These are phyloP conservation scores for Amphipoea oculea DNA, from an alignment of 2,888 invertebrate genomes.

Conservation along the genomic window DNA sequence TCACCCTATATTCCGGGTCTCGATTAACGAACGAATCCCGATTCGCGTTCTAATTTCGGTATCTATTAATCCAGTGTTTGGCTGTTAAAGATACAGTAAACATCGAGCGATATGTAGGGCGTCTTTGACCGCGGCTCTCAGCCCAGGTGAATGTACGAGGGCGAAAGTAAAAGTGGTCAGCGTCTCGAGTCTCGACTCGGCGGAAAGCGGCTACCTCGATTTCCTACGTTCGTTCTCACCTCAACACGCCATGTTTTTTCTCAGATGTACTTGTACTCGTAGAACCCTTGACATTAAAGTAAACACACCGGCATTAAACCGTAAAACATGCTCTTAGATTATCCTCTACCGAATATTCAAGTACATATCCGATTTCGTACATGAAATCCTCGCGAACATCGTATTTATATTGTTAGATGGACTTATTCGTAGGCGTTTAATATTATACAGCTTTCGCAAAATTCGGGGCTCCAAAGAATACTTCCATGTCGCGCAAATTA, in stretches of 20 bases:
- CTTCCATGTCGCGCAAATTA: slow-evolving; percentile 45
- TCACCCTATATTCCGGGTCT: neutral
- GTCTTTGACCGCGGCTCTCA: slow-evolving; percentile 72
- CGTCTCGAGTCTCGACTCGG: slow-evolving; percentile 65
- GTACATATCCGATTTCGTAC: slow-evolving; percentile 15
- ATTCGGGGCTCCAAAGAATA: slow-evolving; percentile 25
- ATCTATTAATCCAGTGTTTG: slow-evolving; percentile 46
- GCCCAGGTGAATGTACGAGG: slow-evolving; percentile 84
- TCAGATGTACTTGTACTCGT: slow-evolving; percentile 23
- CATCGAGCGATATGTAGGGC: slow-evolving; percentile 76
- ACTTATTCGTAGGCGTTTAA: slow-evolving; percentile 10
- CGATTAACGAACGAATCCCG: slow-evolving; percentile 5
- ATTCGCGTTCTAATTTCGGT: slow-evolving; percentile 37
- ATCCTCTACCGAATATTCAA: slow-evolving; percentile 37
- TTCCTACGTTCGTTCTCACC: slow-evolving; percentile 74
- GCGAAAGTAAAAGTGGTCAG: slow-evolving; percentile 87
- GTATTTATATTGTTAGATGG: neutral
- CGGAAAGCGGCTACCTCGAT: slow-evolving; percentile 77
- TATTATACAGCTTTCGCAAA: slow-evolving; percentile 29
- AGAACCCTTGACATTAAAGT: slow-evolving; percentile 50
- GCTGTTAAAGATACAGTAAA: slow-evolving; percentile 67
- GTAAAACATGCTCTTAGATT: slow-evolving; percentile 21
- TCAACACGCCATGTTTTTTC: slow-evolving; percentile 56
- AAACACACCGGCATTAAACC: slow-evolving; percentile 17
- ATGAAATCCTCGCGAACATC: slow-evolving; percentile 23